phyloP scores from a whole-genome alignment of 2,888 invertebrate species.

The Morinoia aosen region DNA sequence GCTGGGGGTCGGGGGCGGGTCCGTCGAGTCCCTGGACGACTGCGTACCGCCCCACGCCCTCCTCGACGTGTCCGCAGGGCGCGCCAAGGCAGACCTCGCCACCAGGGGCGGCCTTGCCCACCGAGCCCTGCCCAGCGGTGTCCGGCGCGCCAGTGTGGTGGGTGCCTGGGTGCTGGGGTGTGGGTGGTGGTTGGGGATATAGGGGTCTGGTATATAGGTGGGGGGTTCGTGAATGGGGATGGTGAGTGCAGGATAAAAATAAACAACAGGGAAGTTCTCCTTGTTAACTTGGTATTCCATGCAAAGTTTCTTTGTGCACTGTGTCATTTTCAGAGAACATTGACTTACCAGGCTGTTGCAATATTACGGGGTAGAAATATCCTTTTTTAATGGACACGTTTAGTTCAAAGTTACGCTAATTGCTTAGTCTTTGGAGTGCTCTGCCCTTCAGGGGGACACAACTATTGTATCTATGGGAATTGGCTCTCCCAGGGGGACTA shows the following conservation, averaged over 20 bases:
- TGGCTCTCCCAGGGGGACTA: too few species aligned
- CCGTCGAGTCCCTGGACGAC: slow-evolving; percentile 82
- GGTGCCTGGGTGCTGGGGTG: neutral
- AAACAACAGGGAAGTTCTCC: neutral
- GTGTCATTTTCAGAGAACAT: too few species aligned
- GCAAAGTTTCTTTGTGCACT: too few species aligned
- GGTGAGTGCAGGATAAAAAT: neutral
- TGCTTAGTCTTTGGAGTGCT: too few species aligned
- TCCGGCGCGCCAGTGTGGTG: slow-evolving; percentile 61
- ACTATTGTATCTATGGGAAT: too few species aligned
- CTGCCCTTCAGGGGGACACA: too few species aligned
- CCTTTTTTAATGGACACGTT: too few species aligned
- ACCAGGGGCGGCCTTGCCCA: slow-evolving; percentile 80
- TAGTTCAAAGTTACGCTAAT: too few species aligned
- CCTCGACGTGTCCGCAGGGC: slow-evolving; percentile 88
- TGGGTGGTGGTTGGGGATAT: neutral
- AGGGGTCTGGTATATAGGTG: neutral
- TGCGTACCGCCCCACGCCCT: slow-evolving; percentile 90
- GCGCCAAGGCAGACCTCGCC: slow-evolving; percentile 88
- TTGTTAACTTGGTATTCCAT: too few species aligned
- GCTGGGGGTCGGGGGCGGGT: slow-evolving; percentile 63
- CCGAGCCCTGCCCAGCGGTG: slow-evolving; percentile 73
- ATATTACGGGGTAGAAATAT: too few species aligned
- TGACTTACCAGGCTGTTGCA: too few species aligned
- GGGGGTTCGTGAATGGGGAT: neutral